Evolutionary conservation across 2,888 invertebrate genomes (phyloP).

Genomic region (Pandemis corylana): DNA sequence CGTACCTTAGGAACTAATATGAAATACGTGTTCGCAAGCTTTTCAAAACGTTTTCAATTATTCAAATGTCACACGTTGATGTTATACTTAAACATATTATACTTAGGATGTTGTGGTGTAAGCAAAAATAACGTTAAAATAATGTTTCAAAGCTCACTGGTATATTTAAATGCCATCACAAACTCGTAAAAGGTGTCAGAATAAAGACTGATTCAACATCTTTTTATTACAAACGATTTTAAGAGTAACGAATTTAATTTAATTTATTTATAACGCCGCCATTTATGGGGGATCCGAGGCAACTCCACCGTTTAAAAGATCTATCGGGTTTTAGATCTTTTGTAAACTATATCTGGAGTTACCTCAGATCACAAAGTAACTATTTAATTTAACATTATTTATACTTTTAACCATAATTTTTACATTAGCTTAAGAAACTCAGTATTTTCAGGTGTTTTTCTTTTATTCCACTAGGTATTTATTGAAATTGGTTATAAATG

Average conservation of each 20-base stretch:
- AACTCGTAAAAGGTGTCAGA: conserved; percentile 27
- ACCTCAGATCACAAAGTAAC: conserved; percentile 46
- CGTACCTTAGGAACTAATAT: not conserved
- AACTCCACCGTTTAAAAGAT: conserved; percentile 46
- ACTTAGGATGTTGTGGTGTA: not conserved
- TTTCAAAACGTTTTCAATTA: too few species aligned
- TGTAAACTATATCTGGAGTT: conserved; percentile 45
- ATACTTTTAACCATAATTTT: conserved; percentile 46
- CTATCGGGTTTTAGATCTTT: conserved; percentile 46
- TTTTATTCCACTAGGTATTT: conserved; percentile 34
- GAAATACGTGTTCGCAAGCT: not conserved
- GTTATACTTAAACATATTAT: not conserved
- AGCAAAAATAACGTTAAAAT: not conserved
- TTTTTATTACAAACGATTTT: conserved; percentile 34
- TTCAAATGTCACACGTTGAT: not conserved
- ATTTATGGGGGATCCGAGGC: conserved; percentile 49
- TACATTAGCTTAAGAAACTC: conserved; percentile 27
- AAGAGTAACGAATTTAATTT: conserved; percentile 39
- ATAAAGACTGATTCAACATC: conserved; percentile 36
- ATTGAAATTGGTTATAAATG: conserved; percentile 28
- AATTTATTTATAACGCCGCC: conserved; percentile 44
- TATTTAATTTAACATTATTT: conserved; percentile 43
- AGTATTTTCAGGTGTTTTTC: conserved; percentile 34
- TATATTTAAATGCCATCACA: conserved; percentile 16
- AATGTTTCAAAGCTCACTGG: conserved; percentile 10